Base-by-base conservation (phyloP, 2,888 invertebrate genomes). In the Microctonus brassicae region DNA sequence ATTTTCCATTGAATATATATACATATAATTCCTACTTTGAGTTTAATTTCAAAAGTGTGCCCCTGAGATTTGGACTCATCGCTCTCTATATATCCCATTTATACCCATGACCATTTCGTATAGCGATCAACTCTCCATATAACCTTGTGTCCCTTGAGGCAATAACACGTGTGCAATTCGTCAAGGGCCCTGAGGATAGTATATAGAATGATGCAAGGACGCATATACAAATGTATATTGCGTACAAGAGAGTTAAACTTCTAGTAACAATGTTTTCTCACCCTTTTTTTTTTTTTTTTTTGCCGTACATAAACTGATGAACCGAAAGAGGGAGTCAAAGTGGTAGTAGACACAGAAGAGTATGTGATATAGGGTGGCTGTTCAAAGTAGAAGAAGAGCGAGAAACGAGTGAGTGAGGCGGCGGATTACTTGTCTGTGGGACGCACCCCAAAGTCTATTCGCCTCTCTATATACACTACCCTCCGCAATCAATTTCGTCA, bases 251-350 rank as follows among this genome's bases (percentile, higher is more conserved):
- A 84, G 47, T 47, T 6, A 47, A 82, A 83, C 83, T 82, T 81
- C 81, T 80, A 82, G 83, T 84, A 84, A 84, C 84, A 84, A 85
- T 84, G 83, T 84, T 84, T 85, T 82, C 84, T 83, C 84, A 84
- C 84, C 84, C 84, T 82, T 84, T n/a, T n/a, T n/a, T n/a, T n/a
- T 82, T 84, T n/a, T n/a, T n/a, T n/a, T n/a, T n/a, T 83, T 82
- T 78, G 70, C 69, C 61, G 64, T 53, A 60, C 34, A 63, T 58
- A 77, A 75, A 71, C 66, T 70, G 70, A 73, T 65, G 65, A 69
- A 71, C 65, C 70, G 64, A 64, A 60, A 55, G 61, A 47, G 68
- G 65, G 53, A 61, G 64, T 60, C 29, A 53, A 52, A 33, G 26
- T 33, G 68, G 57, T 52, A 67, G 63, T 42, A 61, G 68, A 34